phyloP scores from a whole-genome alignment of 2,797 vertebrate genomes.

The Simalia tracyae region DNA sequence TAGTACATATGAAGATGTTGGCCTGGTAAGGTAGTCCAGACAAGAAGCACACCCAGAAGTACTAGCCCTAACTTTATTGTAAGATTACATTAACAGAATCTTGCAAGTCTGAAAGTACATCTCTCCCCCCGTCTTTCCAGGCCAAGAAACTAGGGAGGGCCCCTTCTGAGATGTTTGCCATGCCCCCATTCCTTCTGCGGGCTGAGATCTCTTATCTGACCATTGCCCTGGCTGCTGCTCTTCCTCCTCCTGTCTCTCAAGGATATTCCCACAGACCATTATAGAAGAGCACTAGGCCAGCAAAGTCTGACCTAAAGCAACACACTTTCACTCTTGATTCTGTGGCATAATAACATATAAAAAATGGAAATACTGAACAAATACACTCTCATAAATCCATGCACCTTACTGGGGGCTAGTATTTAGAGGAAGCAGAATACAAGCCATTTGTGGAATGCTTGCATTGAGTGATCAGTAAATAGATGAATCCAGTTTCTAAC shows the following conservation, averaged over 20 bases:
- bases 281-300: background rate
- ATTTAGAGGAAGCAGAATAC: too few relatives aligned
- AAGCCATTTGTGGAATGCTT: background rate
- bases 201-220: too few relatives aligned
- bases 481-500: background rate
- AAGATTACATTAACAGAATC: background rate
- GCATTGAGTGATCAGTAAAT: background rate
- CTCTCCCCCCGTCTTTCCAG: background rate
- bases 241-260: background rate
- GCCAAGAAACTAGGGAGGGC: background rate
- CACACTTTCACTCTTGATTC: background rate
- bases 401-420: background rate
- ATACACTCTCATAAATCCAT: background rate
- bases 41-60: background rate
- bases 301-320: background rate
- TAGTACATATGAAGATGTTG: background rate
- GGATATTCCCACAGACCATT: background rate
- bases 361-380: background rate
- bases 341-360: background rate
- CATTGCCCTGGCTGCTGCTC: background rate
- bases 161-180: background rate
- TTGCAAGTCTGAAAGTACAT: background rate
- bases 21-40: background rate
- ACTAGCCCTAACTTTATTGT: background rate
- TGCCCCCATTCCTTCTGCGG: background rate